Evolutionary conservation across 2,888 invertebrate species (phyloP).

Genomic region (Pseudococcus jackbeardsleyi): DNA sequence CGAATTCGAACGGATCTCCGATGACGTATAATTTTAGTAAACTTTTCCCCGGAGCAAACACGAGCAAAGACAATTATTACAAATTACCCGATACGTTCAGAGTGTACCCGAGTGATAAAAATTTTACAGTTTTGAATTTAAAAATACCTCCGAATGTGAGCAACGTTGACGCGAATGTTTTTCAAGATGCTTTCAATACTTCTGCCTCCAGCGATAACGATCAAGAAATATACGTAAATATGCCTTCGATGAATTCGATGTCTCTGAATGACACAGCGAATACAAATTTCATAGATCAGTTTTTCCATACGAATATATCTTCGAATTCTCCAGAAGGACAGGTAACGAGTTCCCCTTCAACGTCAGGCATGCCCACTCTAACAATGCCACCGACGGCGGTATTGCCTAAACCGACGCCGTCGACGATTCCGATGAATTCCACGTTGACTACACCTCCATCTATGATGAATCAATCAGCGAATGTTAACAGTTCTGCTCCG

Average conservation of each 20-base stretch:
- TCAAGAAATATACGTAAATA: background rate
- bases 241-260: background rate
- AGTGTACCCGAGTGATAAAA: background rate
- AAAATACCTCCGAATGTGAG: background rate
- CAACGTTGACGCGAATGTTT: background rate
- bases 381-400: background rate
- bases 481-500: background rate
- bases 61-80: background rate
- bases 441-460: background rate
- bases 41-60: background rate
- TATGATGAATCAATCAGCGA: background rate
- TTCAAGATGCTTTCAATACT: background rate
- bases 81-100: background rate
- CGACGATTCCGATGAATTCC: background rate
- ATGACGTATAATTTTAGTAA: background rate
- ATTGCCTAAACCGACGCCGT: background rate
- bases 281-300: background rate
- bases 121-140: background rate
- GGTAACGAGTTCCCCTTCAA: background rate
- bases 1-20: background rate
- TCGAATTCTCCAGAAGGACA: background rate
- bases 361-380: background rate
- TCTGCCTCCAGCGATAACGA: background rate
- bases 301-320: conserved; percentile 17
- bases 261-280: background rate